A percentile compares a stretch with the other conserved stretches of the same genome.
Conservation (phyloP, 1,140 invertebrate species). For the Bactericera cockerelli region DNA sequence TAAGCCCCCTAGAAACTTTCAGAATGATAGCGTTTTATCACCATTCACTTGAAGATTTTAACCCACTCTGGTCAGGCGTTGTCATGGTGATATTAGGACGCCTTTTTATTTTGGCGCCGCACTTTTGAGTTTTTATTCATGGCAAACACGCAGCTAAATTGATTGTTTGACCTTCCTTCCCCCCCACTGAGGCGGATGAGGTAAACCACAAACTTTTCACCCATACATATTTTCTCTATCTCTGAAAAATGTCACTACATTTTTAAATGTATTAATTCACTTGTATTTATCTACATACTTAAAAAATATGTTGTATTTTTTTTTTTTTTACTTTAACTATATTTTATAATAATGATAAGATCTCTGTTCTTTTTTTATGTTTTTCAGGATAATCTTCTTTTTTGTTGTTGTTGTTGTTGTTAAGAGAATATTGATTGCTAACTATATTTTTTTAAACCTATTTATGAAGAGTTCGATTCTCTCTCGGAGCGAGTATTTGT, state of each 20-base stretch:
- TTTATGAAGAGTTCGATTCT: no score
- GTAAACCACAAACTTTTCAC: background rate
- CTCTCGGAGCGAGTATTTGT: no score
- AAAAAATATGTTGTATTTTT: no score
- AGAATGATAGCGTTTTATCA: slow-evolving; percentile 5
- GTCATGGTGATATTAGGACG: background rate
- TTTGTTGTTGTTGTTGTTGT: no score
- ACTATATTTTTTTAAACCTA: no score
- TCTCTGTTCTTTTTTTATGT: no score
- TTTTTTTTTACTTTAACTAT: no score
- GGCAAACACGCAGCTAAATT: slow-evolving; percentile 6
- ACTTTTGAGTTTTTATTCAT: slow-evolving; percentile 8
- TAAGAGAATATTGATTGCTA: no score
- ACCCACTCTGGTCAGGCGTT: slow-evolving; percentile 1
- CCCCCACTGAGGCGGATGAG: background rate
- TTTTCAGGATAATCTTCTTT: no score
- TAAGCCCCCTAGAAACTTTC: background rate
- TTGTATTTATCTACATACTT: no score
- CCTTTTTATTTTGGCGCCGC: slow-evolving; percentile 8
- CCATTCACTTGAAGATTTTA: slow-evolving; percentile 7
- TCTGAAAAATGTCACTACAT: background rate
- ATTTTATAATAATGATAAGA: no score
- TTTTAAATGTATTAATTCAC: slow-evolving; percentile 3
- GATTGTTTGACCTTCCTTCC: slow-evolving; percentile 6
- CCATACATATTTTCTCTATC: background rate